Evolutionary conservation across 2,113 vertebrate species (phyloP).

Genomic region (Aphelocoma coerulescens): DNA sequence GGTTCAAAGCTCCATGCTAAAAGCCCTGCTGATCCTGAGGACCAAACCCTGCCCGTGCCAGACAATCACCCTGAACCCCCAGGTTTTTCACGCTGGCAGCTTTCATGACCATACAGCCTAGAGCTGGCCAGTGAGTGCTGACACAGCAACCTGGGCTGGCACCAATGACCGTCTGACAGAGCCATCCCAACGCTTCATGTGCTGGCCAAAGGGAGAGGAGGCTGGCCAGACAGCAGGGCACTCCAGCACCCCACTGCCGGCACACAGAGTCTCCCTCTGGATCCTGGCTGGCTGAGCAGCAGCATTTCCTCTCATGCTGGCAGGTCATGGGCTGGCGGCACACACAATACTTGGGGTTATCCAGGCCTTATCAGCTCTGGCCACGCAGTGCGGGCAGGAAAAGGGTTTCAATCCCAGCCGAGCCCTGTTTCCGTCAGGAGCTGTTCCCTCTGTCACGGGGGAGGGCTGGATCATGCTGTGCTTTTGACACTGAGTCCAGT

Average conservation of each 20-base stretch:
- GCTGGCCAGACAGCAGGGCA: background rate
- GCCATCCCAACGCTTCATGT: background rate
- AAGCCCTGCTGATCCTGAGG: background rate
- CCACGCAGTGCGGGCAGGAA: background rate
- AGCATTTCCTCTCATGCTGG: background rate
- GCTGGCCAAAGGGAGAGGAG: background rate
- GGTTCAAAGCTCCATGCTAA: background rate
- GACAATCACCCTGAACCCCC: background rate
- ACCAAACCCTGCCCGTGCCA: fast-evolving
- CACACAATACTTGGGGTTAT: conserved; percentile 21
- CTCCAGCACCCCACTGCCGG: fast-evolving
- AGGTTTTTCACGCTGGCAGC: fast-evolving
- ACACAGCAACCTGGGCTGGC: background rate
- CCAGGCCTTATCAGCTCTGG: conserved; percentile 14
- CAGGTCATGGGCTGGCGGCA: background rate
- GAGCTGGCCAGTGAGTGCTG: fast-evolving
- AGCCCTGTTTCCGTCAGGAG: background rate
- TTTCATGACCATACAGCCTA: fast-evolving
- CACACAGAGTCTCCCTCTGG: background rate
- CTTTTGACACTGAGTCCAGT: fast-evolving
- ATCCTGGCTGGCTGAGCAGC: background rate
- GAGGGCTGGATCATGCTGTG: background rate
- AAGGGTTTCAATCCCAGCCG: conserved; percentile 10
- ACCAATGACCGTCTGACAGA: background rate
- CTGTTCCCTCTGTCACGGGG: background rate